Conservation (phyloP, 2,888 invertebrate genomes). For the Neoitamus cyanurus region DNA sequence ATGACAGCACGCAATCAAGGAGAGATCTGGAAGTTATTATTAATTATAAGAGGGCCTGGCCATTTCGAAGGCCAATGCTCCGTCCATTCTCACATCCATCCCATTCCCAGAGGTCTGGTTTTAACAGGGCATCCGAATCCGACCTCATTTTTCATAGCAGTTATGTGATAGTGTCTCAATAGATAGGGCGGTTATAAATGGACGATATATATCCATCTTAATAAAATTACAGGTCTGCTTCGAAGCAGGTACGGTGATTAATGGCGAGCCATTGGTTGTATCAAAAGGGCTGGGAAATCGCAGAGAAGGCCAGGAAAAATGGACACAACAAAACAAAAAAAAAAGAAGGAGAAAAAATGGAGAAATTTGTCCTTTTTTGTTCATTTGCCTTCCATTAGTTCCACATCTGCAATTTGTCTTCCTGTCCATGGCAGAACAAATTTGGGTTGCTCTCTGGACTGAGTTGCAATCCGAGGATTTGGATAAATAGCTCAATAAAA, state of each 20-base stretch:
- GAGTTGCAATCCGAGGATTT: background rate
- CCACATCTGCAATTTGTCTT: background rate
- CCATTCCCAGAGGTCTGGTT: background rate
- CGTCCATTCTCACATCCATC: background rate
- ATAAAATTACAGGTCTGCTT: background rate
- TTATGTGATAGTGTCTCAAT: background rate
- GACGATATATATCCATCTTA: background rate
- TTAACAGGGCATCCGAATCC: background rate
- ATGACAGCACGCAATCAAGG: background rate
- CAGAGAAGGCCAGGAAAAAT: background rate
- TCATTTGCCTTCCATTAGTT: background rate
- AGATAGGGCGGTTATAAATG: background rate
- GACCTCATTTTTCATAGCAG: background rate
- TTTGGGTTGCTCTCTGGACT: background rate
- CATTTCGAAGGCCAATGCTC: background rate
- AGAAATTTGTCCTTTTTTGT: background rate
- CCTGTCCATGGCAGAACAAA: background rate
- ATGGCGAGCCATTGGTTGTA: background rate
- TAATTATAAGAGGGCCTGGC: background rate
- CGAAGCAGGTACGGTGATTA: slow-evolving; percentile 1
- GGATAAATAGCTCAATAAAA: background rate
- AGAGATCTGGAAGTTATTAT: background rate
- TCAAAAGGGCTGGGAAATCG: background rate
- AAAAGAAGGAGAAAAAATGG: background rate
- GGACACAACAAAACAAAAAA: background rate